phyloP scores from a whole-genome alignment of 2,888 invertebrate species.

The Caenorhabditis virilis region DNA sequence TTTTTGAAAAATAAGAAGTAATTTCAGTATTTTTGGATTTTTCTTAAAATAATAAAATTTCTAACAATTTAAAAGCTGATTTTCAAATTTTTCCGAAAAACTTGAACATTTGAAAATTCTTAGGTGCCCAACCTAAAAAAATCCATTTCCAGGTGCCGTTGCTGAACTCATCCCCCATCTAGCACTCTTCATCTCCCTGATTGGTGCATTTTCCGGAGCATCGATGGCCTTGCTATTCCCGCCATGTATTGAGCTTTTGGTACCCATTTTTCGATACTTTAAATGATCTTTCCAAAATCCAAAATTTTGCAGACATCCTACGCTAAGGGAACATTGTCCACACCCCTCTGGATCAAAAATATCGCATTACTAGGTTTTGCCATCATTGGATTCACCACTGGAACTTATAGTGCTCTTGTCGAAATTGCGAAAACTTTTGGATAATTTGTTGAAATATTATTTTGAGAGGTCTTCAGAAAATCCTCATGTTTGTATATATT shows the following conservation, averaged over 20 bases:
- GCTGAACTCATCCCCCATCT: conserved; percentile 84
- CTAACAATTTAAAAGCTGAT: no score
- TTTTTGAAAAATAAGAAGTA: no score
- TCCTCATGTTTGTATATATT: no score
- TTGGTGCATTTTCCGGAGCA: conserved; percentile 87
- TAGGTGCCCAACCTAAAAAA: neutral
- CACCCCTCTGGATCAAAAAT: conserved; percentile 55
- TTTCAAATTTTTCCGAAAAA: no score
- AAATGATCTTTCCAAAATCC: neutral
- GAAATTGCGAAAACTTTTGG: conserved; percentile 48
- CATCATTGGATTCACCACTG: conserved; percentile 64
- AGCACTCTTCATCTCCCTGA: conserved; percentile 84
- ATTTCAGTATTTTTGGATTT: no score
- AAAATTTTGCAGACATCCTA: conserved; percentile 45
- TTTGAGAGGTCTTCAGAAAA: no score
- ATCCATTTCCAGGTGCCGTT: conserved; percentile 44
- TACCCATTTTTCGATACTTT: conserved; percentile 5
- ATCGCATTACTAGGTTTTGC: conserved; percentile 54
- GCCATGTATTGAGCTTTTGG: conserved; percentile 81
- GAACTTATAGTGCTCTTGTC: conserved; percentile 61
- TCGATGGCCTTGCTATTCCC: conserved; percentile 86
- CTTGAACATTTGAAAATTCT: neutral
- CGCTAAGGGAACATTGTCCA: conserved; percentile 48
- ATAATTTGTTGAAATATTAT: conserved; percentile 8
- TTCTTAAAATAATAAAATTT: no score